Evolutionary conservation across 2,113 vertebrate species (phyloP), one percentile per base, ranked within the genome.

Genomic region (Calyptomena viridis): DNA sequence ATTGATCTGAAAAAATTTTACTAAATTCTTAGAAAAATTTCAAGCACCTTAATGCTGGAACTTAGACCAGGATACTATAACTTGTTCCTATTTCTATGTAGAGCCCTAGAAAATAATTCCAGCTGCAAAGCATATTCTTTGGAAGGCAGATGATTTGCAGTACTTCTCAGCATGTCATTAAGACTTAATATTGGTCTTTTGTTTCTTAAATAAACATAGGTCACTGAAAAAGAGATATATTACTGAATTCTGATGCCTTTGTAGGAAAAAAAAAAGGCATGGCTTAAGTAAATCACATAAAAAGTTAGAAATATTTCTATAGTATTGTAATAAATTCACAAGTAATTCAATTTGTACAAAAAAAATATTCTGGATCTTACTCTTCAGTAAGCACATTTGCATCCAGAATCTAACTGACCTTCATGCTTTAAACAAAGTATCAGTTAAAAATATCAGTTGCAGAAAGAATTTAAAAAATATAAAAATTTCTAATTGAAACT

Each of bases 401-500:
- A 92, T 77, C 40, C 75, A 93, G 81, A 94, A 91, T 60, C 71
- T 74, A 80, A 55, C 17, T 52, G 25, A 91, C 24, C 19, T 67
- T 85, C 42, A 62, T 25, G 40, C n/a, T 50, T 82, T 74, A 78
- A 89, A 50, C 24, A 46, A 62, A 84, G 27, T 31, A 49, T 66
- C 31, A 35, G 24, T 55, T 85, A 44, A 90, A 94, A 79, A 62
- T 30, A 79, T 49, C n/a, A 68, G 31, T 17, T 76, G 37, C 33
- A 84, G 73, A 87, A 84, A 73, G 14, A 59, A 64, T 53, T 84
- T 37, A 2, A 80, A 82, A 94, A 81, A 74, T n/a, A 84, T 5
- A 78, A 82, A 91, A 78, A 24, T 49, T 92, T 79, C 47, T 95
- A 69, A 60, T 53, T 77, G 69, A 96, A 94, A 93, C 81, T 90